A percentile compares a stretch with the other conserved stretches of the same genome.
Evolutionary conservation across 2,113 vertebrate species (phyloP).

Genomic region (Melierax canorus): DNA sequence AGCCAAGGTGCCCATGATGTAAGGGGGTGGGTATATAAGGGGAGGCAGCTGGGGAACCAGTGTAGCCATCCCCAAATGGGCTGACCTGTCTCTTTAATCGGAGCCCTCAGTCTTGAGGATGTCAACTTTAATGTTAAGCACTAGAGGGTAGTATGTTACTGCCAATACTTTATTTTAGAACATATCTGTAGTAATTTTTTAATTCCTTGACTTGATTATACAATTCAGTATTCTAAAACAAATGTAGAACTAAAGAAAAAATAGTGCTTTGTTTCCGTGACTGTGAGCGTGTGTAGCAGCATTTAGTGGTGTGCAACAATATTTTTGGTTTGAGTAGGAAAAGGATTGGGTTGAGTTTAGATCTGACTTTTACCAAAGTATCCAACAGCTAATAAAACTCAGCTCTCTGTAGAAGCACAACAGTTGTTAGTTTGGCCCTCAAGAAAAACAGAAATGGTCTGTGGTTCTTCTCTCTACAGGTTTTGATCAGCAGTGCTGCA

Average conservation of each 20-base stretch:
- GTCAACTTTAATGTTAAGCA: not conserved
- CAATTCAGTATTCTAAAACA: not conserved
- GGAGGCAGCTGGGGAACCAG: not conserved
- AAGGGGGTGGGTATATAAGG: no score
- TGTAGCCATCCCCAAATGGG: not conserved
- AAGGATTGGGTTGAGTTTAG: not conserved
- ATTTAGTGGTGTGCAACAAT: not conserved
- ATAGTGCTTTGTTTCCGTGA: not conserved
- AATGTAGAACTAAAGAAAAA: not conserved
- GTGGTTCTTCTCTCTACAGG: not conserved
- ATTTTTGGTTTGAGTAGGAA: not conserved
- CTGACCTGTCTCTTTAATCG: not conserved
- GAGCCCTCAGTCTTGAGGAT: not conserved
- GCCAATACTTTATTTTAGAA: not conserved
- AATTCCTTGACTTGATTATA: not conserved
- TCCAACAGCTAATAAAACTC: not conserved
- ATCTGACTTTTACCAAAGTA: not conserved
- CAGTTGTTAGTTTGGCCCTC: not conserved
- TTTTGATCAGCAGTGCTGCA: not conserved
- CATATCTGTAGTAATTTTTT: not conserved
- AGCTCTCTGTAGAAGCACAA: not conserved
- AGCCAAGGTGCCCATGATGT: not conserved
- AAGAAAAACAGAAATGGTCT: not conserved
- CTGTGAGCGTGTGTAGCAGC: rapidly evolving
- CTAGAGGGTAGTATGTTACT: conserved; percentile 53